Evolutionary conservation across 1,140 invertebrate genomes (phyloP).

Genomic region (Cheumatopsyche charites): DNA sequence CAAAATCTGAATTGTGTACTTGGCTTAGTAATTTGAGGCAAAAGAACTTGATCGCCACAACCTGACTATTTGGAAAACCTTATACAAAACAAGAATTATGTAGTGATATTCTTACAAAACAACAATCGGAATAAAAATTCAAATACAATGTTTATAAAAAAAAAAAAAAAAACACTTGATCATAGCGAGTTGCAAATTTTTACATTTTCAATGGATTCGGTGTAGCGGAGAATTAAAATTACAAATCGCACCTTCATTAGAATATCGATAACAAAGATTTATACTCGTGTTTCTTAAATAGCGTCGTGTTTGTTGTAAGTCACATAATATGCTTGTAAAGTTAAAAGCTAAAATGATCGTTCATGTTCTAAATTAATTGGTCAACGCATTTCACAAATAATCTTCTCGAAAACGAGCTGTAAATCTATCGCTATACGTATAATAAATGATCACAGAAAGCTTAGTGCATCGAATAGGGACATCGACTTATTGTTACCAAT

Average conservation of each 20-base stretch:
- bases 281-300: too few species aligned
- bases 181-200: slow-evolving; percentile 13
- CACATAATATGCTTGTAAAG: neutral
- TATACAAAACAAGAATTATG: too few species aligned
- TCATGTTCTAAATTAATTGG: slow-evolving; percentile 34
- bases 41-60: too few species aligned
- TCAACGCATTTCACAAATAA: slow-evolving; percentile 27
- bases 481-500: too few species aligned
- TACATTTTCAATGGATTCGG: neutral
- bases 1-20: too few species aligned
- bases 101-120: neutral
- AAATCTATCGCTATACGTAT: too few species aligned
- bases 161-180: slow-evolving; percentile 12
- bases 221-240: neutral
- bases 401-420: slow-evolving; percentile 18
- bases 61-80: too few species aligned
- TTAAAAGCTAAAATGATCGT: neutral
- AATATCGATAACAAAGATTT: too few species aligned
- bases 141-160: neutral
- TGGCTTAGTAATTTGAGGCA: too few species aligned
- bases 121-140: neutral
- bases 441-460: too few species aligned
- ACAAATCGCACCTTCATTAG: neutral
- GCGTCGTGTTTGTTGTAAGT: neutral
- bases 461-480: too few species aligned